These are phyloP conservation scores for Lacerta viridis DNA, from an alignment of 2,797 vertebrate species.

Conservation along the genomic window DNA sequence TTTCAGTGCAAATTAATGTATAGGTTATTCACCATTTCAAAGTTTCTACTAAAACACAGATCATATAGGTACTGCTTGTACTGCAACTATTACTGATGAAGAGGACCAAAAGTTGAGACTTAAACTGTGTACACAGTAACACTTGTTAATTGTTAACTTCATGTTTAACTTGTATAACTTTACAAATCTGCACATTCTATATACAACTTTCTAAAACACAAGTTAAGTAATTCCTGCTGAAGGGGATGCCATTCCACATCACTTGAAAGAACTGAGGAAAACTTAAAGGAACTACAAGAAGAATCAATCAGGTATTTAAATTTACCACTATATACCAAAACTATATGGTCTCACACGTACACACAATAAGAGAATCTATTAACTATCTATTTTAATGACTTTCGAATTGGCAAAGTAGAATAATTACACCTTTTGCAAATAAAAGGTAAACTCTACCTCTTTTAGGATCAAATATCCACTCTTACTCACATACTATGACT, in stretches of 20 bases:
- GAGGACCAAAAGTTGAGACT: not conserved
- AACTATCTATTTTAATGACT: not conserved
- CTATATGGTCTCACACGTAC: not conserved
- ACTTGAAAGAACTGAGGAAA: not conserved
- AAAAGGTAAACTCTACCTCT: not conserved
- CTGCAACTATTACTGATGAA: not conserved
- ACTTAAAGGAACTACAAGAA: not conserved
- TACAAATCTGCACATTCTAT: conserved; percentile 4
- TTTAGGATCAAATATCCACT: not conserved
- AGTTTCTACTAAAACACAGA: not conserved
- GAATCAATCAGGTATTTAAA: not conserved
- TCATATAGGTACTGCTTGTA: not conserved
- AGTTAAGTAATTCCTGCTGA: conserved; percentile 26
- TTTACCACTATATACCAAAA: not conserved
- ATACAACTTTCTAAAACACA: conserved; percentile 39
- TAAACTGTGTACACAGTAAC: not conserved
- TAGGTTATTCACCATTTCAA: not conserved
- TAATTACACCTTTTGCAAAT: not conserved
- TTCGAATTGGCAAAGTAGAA: not conserved
- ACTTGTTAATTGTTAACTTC: conserved; percentile 54
- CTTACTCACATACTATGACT: not conserved
- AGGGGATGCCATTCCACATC: not conserved
- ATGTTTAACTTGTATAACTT: conserved; percentile 44
- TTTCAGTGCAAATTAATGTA: accelerated
- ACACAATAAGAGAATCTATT: not conserved